Conservation (phyloP, 2,888 invertebrate species). For the Conus canariensis region DNA sequence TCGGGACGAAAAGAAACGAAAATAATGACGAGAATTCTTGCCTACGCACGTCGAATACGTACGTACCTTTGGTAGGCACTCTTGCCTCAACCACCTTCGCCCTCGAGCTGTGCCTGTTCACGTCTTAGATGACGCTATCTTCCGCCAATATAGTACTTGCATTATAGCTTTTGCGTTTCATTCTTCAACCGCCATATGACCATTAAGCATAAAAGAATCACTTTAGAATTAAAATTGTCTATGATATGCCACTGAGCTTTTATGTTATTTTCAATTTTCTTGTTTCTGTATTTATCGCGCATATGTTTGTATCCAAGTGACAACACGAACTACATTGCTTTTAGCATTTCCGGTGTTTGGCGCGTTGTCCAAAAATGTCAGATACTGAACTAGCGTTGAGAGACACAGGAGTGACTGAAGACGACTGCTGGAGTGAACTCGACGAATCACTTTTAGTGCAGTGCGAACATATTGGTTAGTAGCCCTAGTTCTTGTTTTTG, state of each 20-base stretch:
- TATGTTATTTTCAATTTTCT: background rate
- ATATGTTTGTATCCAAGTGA: conserved; percentile 37
- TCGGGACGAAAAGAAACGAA: conserved; percentile 11
- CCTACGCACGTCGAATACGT: background rate
- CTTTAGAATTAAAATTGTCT: background rate
- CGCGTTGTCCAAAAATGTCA: conserved; percentile 30
- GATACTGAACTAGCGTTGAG: background rate
- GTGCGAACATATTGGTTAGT: background rate
- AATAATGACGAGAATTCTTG: background rate
- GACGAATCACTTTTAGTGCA: conserved; percentile 46
- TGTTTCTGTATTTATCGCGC: background rate
- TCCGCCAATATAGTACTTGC: conserved; percentile 31
- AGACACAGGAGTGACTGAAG: background rate
- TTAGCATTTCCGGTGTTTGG: conserved; percentile 33
- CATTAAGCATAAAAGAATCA: background rate
- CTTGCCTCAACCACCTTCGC: background rate
- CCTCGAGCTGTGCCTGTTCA: background rate
- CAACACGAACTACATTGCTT: conserved; percentile 12
- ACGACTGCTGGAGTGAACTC: conserved; percentile 50
- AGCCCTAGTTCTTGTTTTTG: background rate
- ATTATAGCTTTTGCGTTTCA: background rate
- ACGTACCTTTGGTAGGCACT: background rate
- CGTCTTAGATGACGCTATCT: conserved; percentile 29
- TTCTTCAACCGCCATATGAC: background rate
- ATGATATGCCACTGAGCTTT: background rate